Conservation (phyloP, 1,140 invertebrate genomes). For the Drosophila elegans region DNA sequence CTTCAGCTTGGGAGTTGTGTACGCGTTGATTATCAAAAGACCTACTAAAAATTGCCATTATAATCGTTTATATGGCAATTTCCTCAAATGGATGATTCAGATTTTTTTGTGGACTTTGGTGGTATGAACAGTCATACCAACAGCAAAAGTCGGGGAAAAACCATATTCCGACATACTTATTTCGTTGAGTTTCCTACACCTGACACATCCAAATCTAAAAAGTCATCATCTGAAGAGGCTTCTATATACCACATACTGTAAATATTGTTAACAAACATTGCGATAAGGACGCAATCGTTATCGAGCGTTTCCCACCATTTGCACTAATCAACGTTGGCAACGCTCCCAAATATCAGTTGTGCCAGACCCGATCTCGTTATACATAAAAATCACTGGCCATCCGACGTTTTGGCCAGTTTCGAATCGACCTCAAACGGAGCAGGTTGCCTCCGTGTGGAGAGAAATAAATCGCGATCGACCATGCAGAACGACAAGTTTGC, state of each 20-base stretch:
- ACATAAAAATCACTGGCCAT: slow-evolving; percentile 20
- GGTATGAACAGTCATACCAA: slow-evolving; percentile 6
- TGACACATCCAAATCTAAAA: neutral
- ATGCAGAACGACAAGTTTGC: slow-evolving; percentile 35
- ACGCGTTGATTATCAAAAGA: too few relatives aligned
- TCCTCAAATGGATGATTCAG: neutral
- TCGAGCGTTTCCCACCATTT: neutral
- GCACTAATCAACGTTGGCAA: neutral
- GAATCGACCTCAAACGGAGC: slow-evolving; percentile 9
- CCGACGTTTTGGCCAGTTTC: slow-evolving; percentile 16
- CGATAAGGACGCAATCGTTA: slow-evolving; percentile 29
- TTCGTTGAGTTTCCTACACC: neutral
- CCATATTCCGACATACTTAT: neutral
- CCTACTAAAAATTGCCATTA: too few relatives aligned
- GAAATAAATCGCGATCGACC: neutral
- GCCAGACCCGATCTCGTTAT: neutral
- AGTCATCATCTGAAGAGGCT: neutral
- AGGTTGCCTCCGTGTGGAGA: neutral
- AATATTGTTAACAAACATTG: slow-evolving; percentile 1
- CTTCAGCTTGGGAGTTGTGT: too few relatives aligned
- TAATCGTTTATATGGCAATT: neutral
- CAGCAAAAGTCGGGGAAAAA: slow-evolving; percentile 3
- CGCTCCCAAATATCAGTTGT: slow-evolving; percentile 8
- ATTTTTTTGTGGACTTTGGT: neutral
- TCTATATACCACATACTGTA: neutral